These are phyloP conservation scores for Oscheius sp. DNA, from an alignment of 2,888 invertebrate genomes.

Conservation along the genomic window DNA sequence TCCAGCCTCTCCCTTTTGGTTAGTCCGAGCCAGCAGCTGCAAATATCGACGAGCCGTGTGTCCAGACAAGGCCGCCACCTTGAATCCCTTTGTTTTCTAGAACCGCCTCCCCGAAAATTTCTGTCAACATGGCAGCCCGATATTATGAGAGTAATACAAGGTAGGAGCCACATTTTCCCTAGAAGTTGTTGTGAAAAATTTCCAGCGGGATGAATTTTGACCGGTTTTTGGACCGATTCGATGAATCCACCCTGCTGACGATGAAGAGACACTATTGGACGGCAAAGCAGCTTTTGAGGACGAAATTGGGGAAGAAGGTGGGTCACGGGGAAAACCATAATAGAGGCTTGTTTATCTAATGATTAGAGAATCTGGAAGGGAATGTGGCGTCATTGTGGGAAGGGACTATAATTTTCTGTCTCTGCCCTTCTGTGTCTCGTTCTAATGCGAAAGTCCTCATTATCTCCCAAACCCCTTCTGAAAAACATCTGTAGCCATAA, in stretches of 20 bases:
- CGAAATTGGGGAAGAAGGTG: slow-evolving; percentile 66
- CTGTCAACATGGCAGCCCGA: slow-evolving; percentile 47
- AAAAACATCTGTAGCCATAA: not conserved
- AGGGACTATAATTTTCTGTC: not conserved
- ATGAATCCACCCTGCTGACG: slow-evolving; percentile 63
- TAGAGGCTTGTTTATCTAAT: not conserved
- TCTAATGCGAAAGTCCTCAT: not conserved
- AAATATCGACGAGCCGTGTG: slow-evolving; percentile 28
- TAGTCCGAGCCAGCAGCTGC: slow-evolving; percentile 15
- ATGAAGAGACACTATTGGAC: slow-evolving; percentile 97
- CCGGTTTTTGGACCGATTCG: slow-evolving; percentile 61
- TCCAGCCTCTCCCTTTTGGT: not conserved
- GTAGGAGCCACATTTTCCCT: slow-evolving; percentile 23
- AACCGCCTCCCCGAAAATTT: not conserved
- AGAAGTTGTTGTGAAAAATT: not conserved
- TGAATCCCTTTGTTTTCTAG: slow-evolving; percentile 35
- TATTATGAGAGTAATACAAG: slow-evolving; percentile 57
- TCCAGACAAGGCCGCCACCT: not conserved
- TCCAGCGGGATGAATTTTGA: slow-evolving; percentile 70
- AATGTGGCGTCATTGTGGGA: not conserved
- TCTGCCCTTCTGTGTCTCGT: not conserved
- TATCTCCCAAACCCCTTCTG: too few species aligned
- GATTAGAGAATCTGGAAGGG: not conserved
- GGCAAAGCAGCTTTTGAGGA: slow-evolving; percentile 85
- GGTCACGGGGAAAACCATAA: not conserved